Percentiles rank a stretch among this genome's conserved stretches.
Evolutionary conservation across 2,113 vertebrate genomes (phyloP).

Genomic region (Synodontis membranacea): DNA sequence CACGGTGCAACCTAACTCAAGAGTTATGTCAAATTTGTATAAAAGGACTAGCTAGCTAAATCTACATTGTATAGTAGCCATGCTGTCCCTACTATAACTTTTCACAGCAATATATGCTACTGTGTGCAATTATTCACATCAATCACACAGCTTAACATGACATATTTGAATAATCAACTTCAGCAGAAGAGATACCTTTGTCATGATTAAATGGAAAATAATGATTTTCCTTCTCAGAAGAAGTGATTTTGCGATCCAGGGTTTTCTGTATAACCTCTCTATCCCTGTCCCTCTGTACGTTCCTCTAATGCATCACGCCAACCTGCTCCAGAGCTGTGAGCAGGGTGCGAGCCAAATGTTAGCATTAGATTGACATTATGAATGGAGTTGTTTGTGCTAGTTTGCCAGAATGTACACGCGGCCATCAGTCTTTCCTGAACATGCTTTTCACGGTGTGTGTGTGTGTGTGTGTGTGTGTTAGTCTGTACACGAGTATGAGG

Average conservation of each 20-base stretch:
- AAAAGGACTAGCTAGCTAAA: neutral
- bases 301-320: neutral
- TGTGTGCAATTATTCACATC: neutral
- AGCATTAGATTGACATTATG: conserved; percentile 25
- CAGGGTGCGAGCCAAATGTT: conserved; percentile 36
- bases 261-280: neutral
- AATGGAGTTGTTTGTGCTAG: conserved; percentile 53
- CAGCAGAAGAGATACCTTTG: neutral
- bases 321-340: neutral
- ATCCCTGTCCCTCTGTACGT: neutral
- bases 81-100: neutral
- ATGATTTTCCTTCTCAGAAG: neutral
- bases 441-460: conserved; percentile 18
- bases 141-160: neutral
- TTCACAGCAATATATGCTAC: neutral
- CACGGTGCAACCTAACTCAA: too few species aligned
- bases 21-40: neutral
- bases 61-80: neutral
- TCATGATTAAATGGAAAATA: neutral
- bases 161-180: neutral
- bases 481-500: conserved; percentile 11
- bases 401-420: conserved; percentile 37
- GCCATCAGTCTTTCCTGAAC: conserved; percentile 25
- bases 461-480: conserved; percentile 10
- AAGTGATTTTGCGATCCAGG: neutral